These are phyloP conservation scores for Orchesellides sinensis DNA, from an alignment of 2,888 invertebrate species.

Conservation along the genomic window DNA sequence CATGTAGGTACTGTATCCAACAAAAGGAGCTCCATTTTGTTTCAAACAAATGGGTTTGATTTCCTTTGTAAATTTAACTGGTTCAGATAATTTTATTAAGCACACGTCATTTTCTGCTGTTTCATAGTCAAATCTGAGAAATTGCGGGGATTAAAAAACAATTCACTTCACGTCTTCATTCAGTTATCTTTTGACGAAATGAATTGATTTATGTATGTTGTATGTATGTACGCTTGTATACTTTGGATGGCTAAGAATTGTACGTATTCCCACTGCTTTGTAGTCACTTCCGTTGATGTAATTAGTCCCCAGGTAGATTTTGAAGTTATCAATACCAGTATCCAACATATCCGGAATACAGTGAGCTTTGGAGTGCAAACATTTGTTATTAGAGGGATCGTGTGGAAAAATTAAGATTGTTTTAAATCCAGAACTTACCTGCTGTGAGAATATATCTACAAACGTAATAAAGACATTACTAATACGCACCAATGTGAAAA, in stretches of 20 bases:
- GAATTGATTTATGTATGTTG: too few relatives aligned
- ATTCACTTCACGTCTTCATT: neutral
- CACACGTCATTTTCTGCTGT: constrained; percentile 84
- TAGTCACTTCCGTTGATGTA: constrained; percentile 41
- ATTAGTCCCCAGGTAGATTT: constrained; percentile 70
- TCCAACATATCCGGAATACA: constrained; percentile 68
- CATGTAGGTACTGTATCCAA: constrained; percentile 23
- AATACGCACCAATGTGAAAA: neutral
- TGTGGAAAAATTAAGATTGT: neutral
- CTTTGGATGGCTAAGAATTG: constrained; percentile 37
- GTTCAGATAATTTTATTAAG: constrained; percentile 86
- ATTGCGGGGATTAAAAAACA: too few relatives aligned
- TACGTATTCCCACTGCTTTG: constrained; percentile 35
- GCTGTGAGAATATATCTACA: constrained; percentile 48
- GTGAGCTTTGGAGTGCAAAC: too few relatives aligned
- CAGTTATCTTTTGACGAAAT: neutral
- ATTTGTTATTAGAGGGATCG: neutral
- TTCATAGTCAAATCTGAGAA: constrained; percentile 52
- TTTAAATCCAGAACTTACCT: constrained; percentile 24
- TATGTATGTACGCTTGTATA: too few relatives aligned
- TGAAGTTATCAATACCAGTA: constrained; percentile 59
- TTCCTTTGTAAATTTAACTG: constrained; percentile 84
- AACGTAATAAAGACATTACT: too few relatives aligned
- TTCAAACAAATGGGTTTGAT: constrained; percentile 87
- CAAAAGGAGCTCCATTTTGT: neutral